A percentile compares a stretch with the other conserved stretches of the same genome.
Evolutionary conservation across 2,888 invertebrate species (phyloP).

Genomic region (Pyrgus malvae): DNA sequence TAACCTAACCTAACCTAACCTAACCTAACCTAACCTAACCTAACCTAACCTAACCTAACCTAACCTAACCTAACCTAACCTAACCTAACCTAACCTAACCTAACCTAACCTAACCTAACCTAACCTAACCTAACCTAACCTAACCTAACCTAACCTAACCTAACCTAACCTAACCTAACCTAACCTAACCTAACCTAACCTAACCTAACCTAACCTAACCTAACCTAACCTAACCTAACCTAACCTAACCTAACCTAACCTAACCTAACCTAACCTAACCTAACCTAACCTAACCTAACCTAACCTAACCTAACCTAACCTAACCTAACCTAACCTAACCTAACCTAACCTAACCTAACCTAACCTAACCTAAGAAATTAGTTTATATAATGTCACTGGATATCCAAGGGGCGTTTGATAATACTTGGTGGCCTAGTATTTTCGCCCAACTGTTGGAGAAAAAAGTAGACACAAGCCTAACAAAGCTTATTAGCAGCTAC

Average conservation of each 20-base stretch:
- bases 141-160: constrained; percentile 33
- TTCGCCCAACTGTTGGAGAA: no score
- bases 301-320: constrained; percentile 32
- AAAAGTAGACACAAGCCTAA: no score
- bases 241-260: constrained; percentile 36
- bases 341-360: constrained; percentile 33
- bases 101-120: constrained; percentile 33
- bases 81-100: constrained; percentile 34
- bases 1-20: constrained; percentile 33
- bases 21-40: constrained; percentile 32
- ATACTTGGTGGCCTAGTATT: no score
- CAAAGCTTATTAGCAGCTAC: no score
- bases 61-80: constrained; percentile 34
- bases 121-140: constrained; percentile 34
- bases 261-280: constrained; percentile 35
- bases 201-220: constrained; percentile 32
- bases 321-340: constrained; percentile 30
- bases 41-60: constrained; percentile 29
- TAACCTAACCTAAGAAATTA: constrained; percentile 34
- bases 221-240: constrained; percentile 35
- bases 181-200: constrained; percentile 29
- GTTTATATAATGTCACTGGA: no score
- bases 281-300: constrained; percentile 34
- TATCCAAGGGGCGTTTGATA: no score
- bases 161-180: constrained; percentile 29